Evolutionary conservation across 2,888 invertebrate genomes (phyloP), one percentile per base, ranked within the genome.

Genomic region (Antheraea yamamai): DNA sequence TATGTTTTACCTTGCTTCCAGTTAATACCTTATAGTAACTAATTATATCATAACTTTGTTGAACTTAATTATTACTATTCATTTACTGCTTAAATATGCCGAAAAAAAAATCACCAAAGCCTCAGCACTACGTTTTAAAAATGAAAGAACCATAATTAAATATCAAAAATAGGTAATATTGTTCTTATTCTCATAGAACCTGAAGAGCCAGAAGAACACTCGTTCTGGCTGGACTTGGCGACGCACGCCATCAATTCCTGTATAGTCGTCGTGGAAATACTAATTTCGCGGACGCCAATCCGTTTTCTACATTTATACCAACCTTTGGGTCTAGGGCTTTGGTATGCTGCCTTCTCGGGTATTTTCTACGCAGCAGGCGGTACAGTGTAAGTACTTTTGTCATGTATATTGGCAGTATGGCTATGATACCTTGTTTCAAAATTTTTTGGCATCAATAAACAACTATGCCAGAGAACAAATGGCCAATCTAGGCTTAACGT

Each of bases 331-430:
- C 93, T 97, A 81, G 97, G 96, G 16, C 83, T 96, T 71, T 92
- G 95, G 82, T 98, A 98, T 88, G 95, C 96, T 6, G 88, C 96
- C 77, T 98, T 98, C 89, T 96, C 96, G 71, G 92, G 95, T 58
- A 93, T 97, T 74, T 98, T 97, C 90, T 97, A 96, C 87, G 88
- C 95, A 30, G 96, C 96, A 47, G 98, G 97, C 6, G 98, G 98
- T n/a, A 96, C 96, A n/a, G 96, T 75, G 75, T 75, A 61, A 75
- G 75, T 75, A 7, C 14, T 52, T 30, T 30, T 4, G 52, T 70
- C n/a, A 64, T 20, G 30, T 35, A 8, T 39, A 47, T 23, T 64
- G 64, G 6, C n/a, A n/a, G n/a, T n/a, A n/a, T n/a, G n/a, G n/a
- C n/a, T n/a, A n/a, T n/a, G 47, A 20, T 52, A 3, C 20, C 4